Evolutionary conservation across 2,113 vertebrate species (phyloP).

Genomic region (Engystomops pustulosus): DNA sequence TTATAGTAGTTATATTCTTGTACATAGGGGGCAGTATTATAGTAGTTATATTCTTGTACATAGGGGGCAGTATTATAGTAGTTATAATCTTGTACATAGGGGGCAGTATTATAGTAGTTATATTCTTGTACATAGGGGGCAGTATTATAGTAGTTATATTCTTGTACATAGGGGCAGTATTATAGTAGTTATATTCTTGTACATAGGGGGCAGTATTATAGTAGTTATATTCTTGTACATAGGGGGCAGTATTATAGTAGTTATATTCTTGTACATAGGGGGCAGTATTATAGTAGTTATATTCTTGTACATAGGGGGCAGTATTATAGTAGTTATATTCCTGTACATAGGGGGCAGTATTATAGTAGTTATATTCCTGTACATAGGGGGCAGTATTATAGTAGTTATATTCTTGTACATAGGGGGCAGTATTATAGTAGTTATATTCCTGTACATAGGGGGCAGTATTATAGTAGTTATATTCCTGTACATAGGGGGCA

Average conservation of each 20-base stretch:
- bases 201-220: neutral
- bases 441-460: slow-evolving; percentile 3
- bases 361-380: slow-evolving; percentile 7
- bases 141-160: slow-evolving; percentile 22
- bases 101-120: neutral
- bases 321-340: slow-evolving; percentile 18
- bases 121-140: neutral
- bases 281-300: slow-evolving; percentile 3
- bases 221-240: slow-evolving; percentile 16
- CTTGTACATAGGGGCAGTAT: slow-evolving; percentile 10
- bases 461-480: slow-evolving; percentile 16
- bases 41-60: neutral
- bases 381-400: neutral
- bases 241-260: neutral
- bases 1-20: too few relatives aligned
- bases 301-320: neutral
- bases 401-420: slow-evolving; percentile 1
- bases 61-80: neutral
- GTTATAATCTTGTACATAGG: neutral
- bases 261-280: slow-evolving; percentile 4
- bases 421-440: slow-evolving; percentile 5
- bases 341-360: neutral
- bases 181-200: slow-evolving; percentile 18
- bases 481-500: neutral
- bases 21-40: too few relatives aligned